Evolutionary conservation across 2,797 vertebrate genomes (phyloP).

Genomic region (Esox masquinongy): DNA sequence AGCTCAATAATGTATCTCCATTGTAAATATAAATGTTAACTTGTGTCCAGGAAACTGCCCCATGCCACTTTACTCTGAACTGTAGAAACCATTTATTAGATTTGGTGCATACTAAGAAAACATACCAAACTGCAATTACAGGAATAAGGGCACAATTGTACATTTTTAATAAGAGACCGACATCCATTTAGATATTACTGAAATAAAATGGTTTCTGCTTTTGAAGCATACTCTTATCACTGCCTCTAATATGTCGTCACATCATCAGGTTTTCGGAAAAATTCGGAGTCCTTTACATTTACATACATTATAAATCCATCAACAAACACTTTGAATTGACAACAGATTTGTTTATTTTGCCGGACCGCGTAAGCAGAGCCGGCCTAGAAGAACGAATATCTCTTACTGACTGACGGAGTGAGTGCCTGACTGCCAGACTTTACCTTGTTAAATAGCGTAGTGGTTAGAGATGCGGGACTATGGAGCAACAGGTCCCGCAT

Average conservation of each 20-base stretch:
- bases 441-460: too few relatives aligned
- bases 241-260: conserved; percentile 15
- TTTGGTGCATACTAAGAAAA: conserved; percentile 17
- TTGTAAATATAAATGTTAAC: background rate
- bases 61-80: background rate
- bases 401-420: too few relatives aligned
- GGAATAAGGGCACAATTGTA: conserved; percentile 37
- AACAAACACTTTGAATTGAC: background rate
- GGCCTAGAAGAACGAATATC: too few relatives aligned
- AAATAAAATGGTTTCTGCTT: conserved; percentile 21
- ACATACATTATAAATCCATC: background rate
- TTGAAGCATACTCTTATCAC: conserved; percentile 5
- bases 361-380: too few relatives aligned
- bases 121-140: conserved; percentile 41
- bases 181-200: conserved; percentile 38
- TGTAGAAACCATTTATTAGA: conserved; percentile 7
- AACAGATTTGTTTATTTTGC: background rate
- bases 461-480: too few relatives aligned
- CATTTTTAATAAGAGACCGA: conserved; percentile 32
- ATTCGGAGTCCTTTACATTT: conserved; percentile 2
- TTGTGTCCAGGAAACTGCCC: background rate
- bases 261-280: conserved; percentile 1
- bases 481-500: too few relatives aligned
- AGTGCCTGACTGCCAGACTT: too few relatives aligned
- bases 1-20: background rate